Evolutionary conservation across 2,797 vertebrate species (phyloP).

Genomic region (Ctenosaura bakeri): DNA sequence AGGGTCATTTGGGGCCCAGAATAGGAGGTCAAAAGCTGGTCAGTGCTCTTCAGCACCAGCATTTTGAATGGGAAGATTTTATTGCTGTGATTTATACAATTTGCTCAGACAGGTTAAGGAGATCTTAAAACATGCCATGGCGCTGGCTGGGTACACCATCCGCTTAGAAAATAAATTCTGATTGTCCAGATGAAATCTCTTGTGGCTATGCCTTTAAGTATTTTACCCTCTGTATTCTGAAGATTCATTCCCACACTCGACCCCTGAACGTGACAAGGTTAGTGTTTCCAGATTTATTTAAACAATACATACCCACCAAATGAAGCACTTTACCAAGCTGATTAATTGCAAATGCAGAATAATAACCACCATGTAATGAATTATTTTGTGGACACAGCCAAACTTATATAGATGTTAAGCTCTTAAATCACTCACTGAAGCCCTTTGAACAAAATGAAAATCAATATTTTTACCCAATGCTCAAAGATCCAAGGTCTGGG

Average conservation of each 20-base stretch:
- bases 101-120: conserved; percentile 87
- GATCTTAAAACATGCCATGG: conserved; percentile 84
- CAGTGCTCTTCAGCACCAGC: conserved; percentile 83
- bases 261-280: conserved; percentile 82
- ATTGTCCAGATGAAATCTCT: conserved; percentile 85
- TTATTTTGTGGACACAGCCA: conserved; percentile 81
- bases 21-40: conserved; percentile 94
- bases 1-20: conserved; percentile 90
- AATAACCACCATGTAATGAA: conserved; percentile 82
- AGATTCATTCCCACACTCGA: conserved; percentile 84
- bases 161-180: conserved; percentile 87
- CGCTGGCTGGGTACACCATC: conserved; percentile 78
- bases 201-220: conserved; percentile 85
- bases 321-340: conserved; percentile 82
- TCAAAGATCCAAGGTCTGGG: conserved; percentile 36
- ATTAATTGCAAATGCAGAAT: conserved; percentile 85
- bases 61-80: conserved; percentile 88
- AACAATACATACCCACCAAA: conserved; percentile 80
- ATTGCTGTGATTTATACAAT: conserved; percentile 93
- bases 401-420: conserved; percentile 83
- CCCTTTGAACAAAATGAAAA: conserved; percentile 70
- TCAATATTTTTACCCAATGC: conserved; percentile 50
- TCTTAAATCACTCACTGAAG: conserved; percentile 81
- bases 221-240: conserved; percentile 81
- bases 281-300: conserved; percentile 85